phyloP scores from a whole-genome alignment of 2,797 vertebrate genomes.

The Brotogeris chrysoptera region DNA sequence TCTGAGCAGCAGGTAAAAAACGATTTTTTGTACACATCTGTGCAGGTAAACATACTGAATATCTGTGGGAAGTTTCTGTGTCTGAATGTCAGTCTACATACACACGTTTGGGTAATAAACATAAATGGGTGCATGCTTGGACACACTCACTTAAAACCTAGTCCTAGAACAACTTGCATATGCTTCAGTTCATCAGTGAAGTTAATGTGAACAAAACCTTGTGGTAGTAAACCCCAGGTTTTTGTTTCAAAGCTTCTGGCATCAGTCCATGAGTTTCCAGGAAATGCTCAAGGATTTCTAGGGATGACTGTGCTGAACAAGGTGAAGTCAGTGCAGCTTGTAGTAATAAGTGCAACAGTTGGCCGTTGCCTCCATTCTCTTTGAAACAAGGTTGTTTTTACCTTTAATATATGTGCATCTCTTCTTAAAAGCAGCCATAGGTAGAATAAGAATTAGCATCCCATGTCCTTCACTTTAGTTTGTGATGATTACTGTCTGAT shows the following conservation, averaged over 20 bases:
- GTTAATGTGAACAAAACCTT: neutral
- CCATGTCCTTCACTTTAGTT: neutral
- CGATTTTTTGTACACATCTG: neutral
- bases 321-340: neutral
- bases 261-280: neutral
- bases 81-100: neutral
- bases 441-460: neutral
- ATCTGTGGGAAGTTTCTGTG: neutral
- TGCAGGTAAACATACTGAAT: neutral
- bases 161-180: neutral
- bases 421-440: neutral
- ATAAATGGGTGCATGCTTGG: neutral
- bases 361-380: neutral
- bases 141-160: neutral
- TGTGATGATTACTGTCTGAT: neutral
- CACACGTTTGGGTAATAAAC: neutral
- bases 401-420: neutral
- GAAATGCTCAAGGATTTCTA: neutral
- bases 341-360: neutral
- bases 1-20: neutral
- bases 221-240: fast-evolving
- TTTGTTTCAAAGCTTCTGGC: neutral
- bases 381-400: neutral
- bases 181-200: neutral
- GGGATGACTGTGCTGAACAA: neutral